Evolutionary conservation across 2,113 vertebrate genomes (phyloP), one percentile per base, ranked within the genome.

Genomic region (Sinocyclocheilus anophthalmus): DNA sequence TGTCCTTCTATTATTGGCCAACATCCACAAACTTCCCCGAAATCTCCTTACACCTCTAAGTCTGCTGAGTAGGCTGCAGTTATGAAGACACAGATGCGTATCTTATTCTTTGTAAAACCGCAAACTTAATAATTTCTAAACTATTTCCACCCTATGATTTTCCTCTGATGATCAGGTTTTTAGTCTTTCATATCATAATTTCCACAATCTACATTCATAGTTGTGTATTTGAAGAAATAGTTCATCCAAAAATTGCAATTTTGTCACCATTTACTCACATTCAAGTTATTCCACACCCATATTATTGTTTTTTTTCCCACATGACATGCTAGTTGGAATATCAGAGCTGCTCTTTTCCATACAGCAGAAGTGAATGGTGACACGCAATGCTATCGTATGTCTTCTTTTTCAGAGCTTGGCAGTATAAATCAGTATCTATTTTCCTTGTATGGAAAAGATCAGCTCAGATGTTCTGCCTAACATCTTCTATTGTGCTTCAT

Each of bases 31-130:
- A 75, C 82, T 42, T 70, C 37, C 18, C 63, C 16, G 50, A 77
- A 81, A 72, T 89, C 82, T 77, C 57, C 78, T 83, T 65, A 85
- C 57, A 42, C 70, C 80, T 61, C 39, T 85, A 81, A 75, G 69
- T 55, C 84, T 85, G 39, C 84, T 80, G 69, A 30, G 37, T 50
- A 42, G 30, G n/a, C 45, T 75, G 18, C 7, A 50, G 13, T 84
- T 78, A 76, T 80, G 2, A 10, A 59, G 59, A 42, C 59, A 61
- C 59, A 30, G 83, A 80, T 80, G 5, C 4, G 4, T 80, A 80
- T 80, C 57, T 80, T 10, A n/a, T 59, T 79, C 30, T 78, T 55
- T 57, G 2, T 33, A 78, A 37, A 39, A 37, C 76, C 16, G 37
- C 24, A 33, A 73, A 5, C 10, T n/a, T 73, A 1, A 2, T 42